Percentiles rank a stretch among this genome's conserved stretches.
phyloP scores from a whole-genome alignment of 2,888 invertebrate species.

The Zootermopsis nevadensis region DNA sequence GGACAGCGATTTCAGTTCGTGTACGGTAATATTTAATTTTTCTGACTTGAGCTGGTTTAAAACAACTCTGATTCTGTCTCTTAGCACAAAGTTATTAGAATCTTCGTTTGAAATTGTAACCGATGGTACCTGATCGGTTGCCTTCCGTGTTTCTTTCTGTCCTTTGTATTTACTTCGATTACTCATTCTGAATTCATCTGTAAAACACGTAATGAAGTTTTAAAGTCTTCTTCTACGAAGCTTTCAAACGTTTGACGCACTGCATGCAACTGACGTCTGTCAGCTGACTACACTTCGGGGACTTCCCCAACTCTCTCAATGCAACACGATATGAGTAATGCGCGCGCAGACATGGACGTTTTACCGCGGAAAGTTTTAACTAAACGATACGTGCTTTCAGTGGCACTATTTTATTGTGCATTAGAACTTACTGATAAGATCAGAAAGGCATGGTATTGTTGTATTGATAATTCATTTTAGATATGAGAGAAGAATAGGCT shows the following conservation, averaged over 20 bases:
- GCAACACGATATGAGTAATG: neutral
- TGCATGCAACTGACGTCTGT: neutral
- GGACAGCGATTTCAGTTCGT: neutral
- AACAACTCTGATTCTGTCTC: neutral
- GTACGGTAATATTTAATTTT: neutral
- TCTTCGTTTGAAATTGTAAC: neutral
- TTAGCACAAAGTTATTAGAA: neutral
- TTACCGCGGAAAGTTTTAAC: neutral
- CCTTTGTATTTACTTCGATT: neutral
- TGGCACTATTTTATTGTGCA: too few species aligned
- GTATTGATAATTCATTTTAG: too few species aligned
- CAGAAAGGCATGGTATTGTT: too few species aligned
- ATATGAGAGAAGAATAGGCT: too few species aligned
- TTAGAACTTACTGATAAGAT: too few species aligned
- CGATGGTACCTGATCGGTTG: neutral
- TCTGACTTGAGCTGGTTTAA: neutral
- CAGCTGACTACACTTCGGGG: neutral
- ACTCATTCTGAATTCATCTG: neutral
- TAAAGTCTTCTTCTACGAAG: neutral
- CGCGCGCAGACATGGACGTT: neutral
- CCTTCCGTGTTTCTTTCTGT: too few species aligned
- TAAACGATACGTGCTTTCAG: too few species aligned
- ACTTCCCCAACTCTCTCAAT: neutral
- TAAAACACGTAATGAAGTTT: neutral
- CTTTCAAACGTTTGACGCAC: neutral